Evolutionary conservation across 2,797 vertebrate genomes (phyloP).

Genomic region (Apogon hyalosoma): DNA sequence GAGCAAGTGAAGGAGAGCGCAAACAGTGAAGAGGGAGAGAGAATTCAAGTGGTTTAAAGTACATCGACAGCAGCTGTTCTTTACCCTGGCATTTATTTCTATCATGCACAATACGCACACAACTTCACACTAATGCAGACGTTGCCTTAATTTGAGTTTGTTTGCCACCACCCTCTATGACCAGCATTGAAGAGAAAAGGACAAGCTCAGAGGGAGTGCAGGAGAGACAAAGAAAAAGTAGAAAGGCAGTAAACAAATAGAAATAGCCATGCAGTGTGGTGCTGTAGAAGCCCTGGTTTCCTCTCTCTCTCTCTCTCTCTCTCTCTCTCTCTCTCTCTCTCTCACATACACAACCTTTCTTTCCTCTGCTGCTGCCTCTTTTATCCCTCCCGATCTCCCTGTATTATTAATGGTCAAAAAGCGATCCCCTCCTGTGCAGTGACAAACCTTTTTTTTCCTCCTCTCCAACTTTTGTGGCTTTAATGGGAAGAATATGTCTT

Average conservation of each 20-base stretch:
- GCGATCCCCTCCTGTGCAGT: conserved; percentile 59
- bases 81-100: conserved; percentile 53
- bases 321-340: not conserved
- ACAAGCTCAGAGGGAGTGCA: conserved; percentile 60
- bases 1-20: conserved; percentile 39
- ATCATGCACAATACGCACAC: conserved; percentile 23
- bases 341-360: not conserved
- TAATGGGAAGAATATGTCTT: conserved; percentile 82
- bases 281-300: conserved; percentile 27
- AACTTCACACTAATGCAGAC: conserved; percentile 37
- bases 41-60: conserved; percentile 43
- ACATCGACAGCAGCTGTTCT: conserved; percentile 58
- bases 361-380: not conserved
- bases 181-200: conserved; percentile 65
- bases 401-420: conserved; percentile 73
- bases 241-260: conserved; percentile 68
- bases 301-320: not conserved
- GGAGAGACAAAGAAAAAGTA: conserved; percentile 55
- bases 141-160: conserved; percentile 63
- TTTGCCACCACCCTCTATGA: conserved; percentile 62
- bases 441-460: conserved; percentile 56
- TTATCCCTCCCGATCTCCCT: conserved; percentile 28
- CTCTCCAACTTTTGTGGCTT: conserved; percentile 70
- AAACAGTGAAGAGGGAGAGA: conserved; percentile 38
- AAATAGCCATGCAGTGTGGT: conserved; percentile 52